Conservation (phyloP, 2,888 invertebrate species). For the Clunio marinus region DNA sequence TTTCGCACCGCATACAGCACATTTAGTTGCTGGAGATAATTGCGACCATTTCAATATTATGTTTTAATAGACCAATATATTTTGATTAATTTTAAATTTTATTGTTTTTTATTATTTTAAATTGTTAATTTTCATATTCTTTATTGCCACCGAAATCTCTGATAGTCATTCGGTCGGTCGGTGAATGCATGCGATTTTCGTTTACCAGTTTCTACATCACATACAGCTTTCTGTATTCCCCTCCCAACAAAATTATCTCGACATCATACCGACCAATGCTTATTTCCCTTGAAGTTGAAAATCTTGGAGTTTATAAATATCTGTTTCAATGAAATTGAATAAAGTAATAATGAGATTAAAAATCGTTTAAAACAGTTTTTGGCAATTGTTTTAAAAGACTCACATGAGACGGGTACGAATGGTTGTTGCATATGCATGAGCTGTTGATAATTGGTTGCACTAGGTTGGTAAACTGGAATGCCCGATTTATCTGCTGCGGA, state of each 20-base stretch:
- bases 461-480: conserved; percentile 91
- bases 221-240: neutral
- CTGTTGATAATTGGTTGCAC: conserved; percentile 88
- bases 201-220: neutral
- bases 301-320: conserved; percentile 35
- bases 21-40: conserved; percentile 11
- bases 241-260: neutral
- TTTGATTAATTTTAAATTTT: conserved; percentile 37
- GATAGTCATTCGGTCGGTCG: conserved; percentile 3
- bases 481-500: conserved; percentile 95
- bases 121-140: conserved; percentile 36
- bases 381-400: too few relatives aligned
- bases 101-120: conserved; percentile 37
- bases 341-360: too few relatives aligned
- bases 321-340: too few relatives aligned
- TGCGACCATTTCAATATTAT: conserved; percentile 33
- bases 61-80: conserved; percentile 35
- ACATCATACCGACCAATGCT: neutral
- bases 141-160: conserved; percentile 30
- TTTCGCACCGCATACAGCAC: neutral
- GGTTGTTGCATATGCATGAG: conserved; percentile 90
- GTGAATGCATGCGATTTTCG: neutral
- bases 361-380: too few relatives aligned
- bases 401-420: conserved; percentile 98
- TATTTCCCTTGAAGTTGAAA: conserved; percentile 36